phyloP scores from a whole-genome alignment of 2,797 vertebrate genomes.

The Sitta carolinensis region DNA sequence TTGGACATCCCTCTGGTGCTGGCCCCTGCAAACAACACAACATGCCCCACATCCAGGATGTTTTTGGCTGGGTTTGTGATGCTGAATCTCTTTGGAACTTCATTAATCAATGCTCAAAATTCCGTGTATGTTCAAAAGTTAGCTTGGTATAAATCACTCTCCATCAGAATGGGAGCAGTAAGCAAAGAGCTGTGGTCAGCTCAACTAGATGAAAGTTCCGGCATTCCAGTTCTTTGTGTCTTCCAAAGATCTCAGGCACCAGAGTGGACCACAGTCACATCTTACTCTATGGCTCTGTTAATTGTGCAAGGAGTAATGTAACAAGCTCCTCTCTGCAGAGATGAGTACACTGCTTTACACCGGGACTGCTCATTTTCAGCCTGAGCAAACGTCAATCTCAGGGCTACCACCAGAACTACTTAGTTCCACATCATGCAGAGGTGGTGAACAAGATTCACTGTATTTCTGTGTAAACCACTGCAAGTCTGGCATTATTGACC shows the following conservation, averaged over 20 bases:
- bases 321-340: not conserved
- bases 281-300: not conserved
- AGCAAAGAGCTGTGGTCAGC: not conserved
- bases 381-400: not conserved
- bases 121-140: not conserved
- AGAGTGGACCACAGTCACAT: rapidly evolving
- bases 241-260: not conserved
- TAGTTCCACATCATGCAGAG: not conserved
- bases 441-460: not conserved
- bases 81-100: not conserved
- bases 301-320: not conserved
- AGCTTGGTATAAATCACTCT: not conserved
- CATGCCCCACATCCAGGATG: not conserved
- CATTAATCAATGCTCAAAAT: not conserved
- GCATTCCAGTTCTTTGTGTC: not conserved
- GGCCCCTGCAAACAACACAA: not conserved
- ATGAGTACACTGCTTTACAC: not conserved
- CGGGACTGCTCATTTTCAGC: not conserved
- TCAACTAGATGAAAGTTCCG: not conserved
- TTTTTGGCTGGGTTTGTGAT: not conserved
- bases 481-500: not conserved
- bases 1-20: not conserved
- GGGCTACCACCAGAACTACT: not conserved
- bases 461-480: not conserved
- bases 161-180: not conserved